Percentiles rank a stretch among this genome's conserved stretches.
phyloP scores from a whole-genome alignment of 2,888 invertebrate species.

The Leptopilina drosophilae region DNA sequence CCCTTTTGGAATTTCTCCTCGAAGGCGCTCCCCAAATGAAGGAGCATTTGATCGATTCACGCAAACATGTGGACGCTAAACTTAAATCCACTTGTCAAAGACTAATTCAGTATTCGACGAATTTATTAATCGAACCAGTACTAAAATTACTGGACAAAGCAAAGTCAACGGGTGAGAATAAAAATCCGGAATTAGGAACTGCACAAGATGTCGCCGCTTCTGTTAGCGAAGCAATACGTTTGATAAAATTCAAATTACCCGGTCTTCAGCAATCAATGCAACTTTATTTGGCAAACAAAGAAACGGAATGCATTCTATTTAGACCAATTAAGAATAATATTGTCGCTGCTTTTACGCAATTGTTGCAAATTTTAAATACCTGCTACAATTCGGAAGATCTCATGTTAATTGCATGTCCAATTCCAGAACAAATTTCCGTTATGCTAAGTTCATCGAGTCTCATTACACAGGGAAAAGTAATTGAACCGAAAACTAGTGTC shows the following conservation, averaged over 20 bases:
- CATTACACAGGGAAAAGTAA: constrained; percentile 59
- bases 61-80: constrained; percentile 96
- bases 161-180: constrained; percentile 62
- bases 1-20: constrained; percentile 92
- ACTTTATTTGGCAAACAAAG: constrained; percentile 95
- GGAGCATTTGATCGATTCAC: constrained; percentile 94
- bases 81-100: constrained; percentile 93
- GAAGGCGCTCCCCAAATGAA: constrained; percentile 96
- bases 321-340: constrained; percentile 96
- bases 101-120: constrained; percentile 89
- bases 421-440: constrained; percentile 95
- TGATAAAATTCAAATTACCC: constrained; percentile 89
- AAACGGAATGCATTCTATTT: constrained; percentile 98
- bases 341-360: constrained; percentile 90
- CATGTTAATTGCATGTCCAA: constrained; percentile 92
- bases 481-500: constrained; percentile 16
- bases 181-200: constrained; percentile 80
- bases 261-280: constrained; percentile 93
- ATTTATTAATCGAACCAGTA: constrained; percentile 86
- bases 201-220: constrained; percentile 86
- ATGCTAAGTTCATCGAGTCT: constrained; percentile 89
- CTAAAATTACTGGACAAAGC: constrained; percentile 87
- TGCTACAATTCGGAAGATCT: constrained; percentile 90
- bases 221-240: constrained; percentile 87
- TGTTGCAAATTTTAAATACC: constrained; percentile 87